These are phyloP conservation scores for Nemapogon koenigi DNA, from an alignment of 2,888 invertebrate genomes.

Conservation along the genomic window DNA sequence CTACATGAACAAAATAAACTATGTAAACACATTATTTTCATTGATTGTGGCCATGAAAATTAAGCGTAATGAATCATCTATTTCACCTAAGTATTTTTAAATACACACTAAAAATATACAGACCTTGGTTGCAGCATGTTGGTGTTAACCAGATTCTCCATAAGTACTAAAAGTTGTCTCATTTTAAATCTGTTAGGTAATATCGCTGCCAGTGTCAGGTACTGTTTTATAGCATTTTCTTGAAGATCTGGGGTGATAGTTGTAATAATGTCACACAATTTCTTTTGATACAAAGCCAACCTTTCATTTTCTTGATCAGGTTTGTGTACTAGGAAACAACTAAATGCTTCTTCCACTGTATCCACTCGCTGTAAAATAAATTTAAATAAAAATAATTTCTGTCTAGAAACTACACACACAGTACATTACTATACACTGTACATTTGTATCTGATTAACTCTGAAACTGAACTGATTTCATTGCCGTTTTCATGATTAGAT, in stretches of 20 bases:
- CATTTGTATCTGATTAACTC: neutral
- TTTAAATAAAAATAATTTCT: slow-evolving; percentile 1
- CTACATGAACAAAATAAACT: too few relatives aligned
- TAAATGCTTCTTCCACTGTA: slow-evolving; percentile 88
- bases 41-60: too few relatives aligned
- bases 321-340: slow-evolving; percentile 83
- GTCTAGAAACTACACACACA: neutral
- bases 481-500: too few relatives aligned
- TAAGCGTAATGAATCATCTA: too few relatives aligned
- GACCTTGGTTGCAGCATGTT: slow-evolving; percentile 80
- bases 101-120: too few relatives aligned
- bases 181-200: slow-evolving; percentile 78
- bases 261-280: slow-evolving; percentile 71
- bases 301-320: slow-evolving; percentile 74
- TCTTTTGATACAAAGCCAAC: slow-evolving; percentile 70
- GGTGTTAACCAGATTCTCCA: slow-evolving; percentile 77
- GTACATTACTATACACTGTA: neutral
- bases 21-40: too few relatives aligned
- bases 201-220: slow-evolving; percentile 74
- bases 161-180: slow-evolving; percentile 74
- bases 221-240: slow-evolving; percentile 77
- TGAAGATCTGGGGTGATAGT: slow-evolving; percentile 74
- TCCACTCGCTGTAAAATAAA: slow-evolving; percentile 73
- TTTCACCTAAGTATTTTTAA: too few relatives aligned
- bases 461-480: too few relatives aligned